Evolutionary conservation across 2,797 vertebrate species (phyloP).

Genomic region (Rhynchotus rufescens): DNA sequence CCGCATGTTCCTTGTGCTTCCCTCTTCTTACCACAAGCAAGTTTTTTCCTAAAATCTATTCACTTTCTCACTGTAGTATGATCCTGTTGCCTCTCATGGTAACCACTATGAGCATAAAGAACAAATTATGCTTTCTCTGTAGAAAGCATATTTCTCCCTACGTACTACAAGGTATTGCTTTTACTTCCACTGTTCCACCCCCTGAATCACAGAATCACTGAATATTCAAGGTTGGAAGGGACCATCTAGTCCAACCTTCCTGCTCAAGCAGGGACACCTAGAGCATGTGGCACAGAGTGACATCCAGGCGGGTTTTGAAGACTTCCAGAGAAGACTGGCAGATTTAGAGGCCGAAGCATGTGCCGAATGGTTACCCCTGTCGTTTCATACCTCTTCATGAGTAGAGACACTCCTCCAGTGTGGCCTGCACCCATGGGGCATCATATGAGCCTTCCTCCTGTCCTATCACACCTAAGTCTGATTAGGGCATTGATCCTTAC

Average conservation of each 20-base stretch:
- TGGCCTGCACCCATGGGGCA: fast-evolving
- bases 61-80: not conserved
- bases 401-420: not conserved
- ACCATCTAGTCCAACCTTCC: too few relatives aligned
- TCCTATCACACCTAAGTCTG: fast-evolving
- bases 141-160: not conserved
- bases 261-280: too few relatives aligned
- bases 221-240: too few relatives aligned
- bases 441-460: not conserved
- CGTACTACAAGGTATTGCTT: not conserved
- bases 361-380: too few relatives aligned
- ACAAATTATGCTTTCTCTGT: not conserved
- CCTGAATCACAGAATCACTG: not conserved
- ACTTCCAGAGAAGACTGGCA: too few relatives aligned
- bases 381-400: not conserved
- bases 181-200: not conserved
- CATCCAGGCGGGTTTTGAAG: too few relatives aligned
- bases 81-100: not conserved
- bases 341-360: not conserved
- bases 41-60: not conserved
- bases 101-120: not conserved
- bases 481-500: fast-evolving
- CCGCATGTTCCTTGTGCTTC: not conserved
- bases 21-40: not conserved
- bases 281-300: too few relatives aligned